These are phyloP conservation scores for Trypoxylon attenuatum DNA, from an alignment of 2,888 invertebrate species.

Conservation along the genomic window DNA sequence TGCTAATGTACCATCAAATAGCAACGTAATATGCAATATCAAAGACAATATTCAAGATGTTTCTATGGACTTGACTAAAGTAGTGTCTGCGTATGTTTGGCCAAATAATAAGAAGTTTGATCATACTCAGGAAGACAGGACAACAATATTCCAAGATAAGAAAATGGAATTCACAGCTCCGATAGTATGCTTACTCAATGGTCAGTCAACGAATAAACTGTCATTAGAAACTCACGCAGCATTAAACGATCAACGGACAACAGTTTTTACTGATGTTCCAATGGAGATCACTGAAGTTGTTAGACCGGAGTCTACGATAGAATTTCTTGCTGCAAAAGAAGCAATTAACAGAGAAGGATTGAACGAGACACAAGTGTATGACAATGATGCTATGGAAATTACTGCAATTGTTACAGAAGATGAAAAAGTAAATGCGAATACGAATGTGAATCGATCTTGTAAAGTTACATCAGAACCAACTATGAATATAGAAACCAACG, in stretches of 20 bases:
- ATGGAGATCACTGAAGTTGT: slow-evolving; percentile 43
- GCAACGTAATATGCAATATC: too few relatives aligned
- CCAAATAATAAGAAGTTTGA: neutral
- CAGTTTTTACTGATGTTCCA: slow-evolving; percentile 24
- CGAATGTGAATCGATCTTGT: too few relatives aligned
- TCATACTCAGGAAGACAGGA: neutral
- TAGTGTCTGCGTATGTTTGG: slow-evolving; percentile 1
- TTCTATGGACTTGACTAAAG: slow-evolving; percentile 38
- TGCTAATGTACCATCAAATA: too few relatives aligned
- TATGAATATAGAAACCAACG: too few relatives aligned
- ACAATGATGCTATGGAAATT: too few relatives aligned
- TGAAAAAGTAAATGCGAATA: too few relatives aligned
- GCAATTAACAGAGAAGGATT: too few relatives aligned
- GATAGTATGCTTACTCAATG: slow-evolving; percentile 2
- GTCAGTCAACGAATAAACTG: neutral
- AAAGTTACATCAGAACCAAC: too few relatives aligned
- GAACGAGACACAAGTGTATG: too few relatives aligned
- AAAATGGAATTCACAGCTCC: slow-evolving; percentile 18
- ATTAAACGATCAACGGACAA: neutral
- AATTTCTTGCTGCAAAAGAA: too few relatives aligned
- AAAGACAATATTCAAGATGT: neutral
- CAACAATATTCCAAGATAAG: slow-evolving; percentile 2
- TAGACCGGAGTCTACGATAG: neutral
- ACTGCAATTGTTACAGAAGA: too few relatives aligned
- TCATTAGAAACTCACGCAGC: neutral